Percentiles rank a stretch among this genome's conserved stretches.
Evolutionary conservation across 2,888 invertebrate species (phyloP).

Genomic region (Agrypnus murinus): DNA sequence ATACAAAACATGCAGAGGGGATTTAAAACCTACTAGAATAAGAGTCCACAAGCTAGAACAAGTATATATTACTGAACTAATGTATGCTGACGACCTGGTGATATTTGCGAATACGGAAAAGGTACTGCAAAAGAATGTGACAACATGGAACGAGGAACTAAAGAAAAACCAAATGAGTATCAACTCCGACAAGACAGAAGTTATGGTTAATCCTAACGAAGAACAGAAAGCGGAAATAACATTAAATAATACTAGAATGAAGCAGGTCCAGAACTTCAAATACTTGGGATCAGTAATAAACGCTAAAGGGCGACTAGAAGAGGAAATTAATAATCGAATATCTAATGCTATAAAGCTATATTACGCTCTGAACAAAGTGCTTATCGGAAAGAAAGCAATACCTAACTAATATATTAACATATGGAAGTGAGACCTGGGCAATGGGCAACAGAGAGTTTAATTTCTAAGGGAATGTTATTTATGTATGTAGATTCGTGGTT

Average conservation of each 20-base stretch:
- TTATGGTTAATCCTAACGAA: no score
- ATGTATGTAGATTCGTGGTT: no score
- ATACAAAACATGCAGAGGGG: neutral
- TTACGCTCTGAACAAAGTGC: neutral
- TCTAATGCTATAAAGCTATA: neutral
- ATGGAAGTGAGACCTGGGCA: neutral
- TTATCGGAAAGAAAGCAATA: neutral
- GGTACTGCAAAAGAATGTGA: neutral
- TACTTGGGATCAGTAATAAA: no score
- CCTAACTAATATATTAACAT: neutral
- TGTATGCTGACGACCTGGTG: neutral
- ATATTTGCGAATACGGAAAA: constrained; percentile 8
- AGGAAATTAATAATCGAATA: neutral
- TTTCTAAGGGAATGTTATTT: no score
- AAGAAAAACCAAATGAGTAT: no score
- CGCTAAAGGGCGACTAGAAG: no score
- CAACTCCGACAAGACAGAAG: no score
- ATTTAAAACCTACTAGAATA: neutral
- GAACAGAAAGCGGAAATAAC: no score
- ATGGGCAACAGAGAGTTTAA: neutral
- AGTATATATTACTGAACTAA: neutral
- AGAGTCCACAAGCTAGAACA: constrained; percentile 11
- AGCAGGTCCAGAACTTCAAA: no score
- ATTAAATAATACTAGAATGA: no score
- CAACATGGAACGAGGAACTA: no score